These are phyloP conservation scores for Hydrotaea diabolus DNA, from an alignment of 2,888 invertebrate genomes.

Conservation along the genomic window DNA sequence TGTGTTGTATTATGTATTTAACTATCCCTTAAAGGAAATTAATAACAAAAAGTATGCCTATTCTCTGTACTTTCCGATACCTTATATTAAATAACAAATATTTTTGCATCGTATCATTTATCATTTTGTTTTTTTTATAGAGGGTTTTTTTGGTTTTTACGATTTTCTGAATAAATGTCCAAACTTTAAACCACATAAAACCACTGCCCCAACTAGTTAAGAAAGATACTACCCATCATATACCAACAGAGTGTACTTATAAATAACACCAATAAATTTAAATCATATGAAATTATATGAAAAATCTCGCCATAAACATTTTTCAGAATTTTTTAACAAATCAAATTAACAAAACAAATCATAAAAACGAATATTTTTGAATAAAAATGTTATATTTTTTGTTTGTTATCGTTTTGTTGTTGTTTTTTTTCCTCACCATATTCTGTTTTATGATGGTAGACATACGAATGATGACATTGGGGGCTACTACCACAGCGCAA, in stretches of 20 bases:
- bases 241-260: neutral
- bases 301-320: neutral
- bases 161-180: no score
- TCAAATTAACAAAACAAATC: neutral
- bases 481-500: slow-evolving; percentile 85
- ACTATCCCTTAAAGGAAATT: no score
- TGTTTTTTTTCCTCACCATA: neutral
- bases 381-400: slow-evolving; percentile 28
- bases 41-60: no score
- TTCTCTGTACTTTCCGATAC: no score
- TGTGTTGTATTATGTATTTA: no score
- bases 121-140: no score
- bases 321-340: neutral
- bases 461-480: slow-evolving; percentile 85
- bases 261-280: neutral
- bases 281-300: neutral
- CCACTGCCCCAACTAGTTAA: neutral
- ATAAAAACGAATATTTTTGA: neutral
- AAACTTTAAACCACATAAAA: neutral
- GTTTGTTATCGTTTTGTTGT: neutral
- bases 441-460: slow-evolving; percentile 68
- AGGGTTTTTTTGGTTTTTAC: no score
- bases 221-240: neutral
- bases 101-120: no score
- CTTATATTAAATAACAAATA: no score